Percentiles rank a stretch among this genome's conserved stretches.
phyloP scores from a whole-genome alignment of 1,140 invertebrate genomes.

The Drosophila paulistorum region DNA sequence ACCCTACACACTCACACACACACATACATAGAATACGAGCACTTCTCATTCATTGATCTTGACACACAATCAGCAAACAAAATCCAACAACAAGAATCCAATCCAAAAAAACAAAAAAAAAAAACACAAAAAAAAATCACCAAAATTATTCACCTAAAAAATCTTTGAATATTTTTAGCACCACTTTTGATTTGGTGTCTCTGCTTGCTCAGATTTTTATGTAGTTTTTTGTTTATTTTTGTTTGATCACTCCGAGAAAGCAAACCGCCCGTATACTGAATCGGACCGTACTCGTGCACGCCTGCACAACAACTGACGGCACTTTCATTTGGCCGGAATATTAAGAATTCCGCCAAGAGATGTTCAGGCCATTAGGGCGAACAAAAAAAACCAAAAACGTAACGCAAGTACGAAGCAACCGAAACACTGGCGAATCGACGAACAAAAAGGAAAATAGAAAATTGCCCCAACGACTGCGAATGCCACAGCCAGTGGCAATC shows the following conservation, averaged over 20 bases:
- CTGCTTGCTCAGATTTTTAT: too few relatives aligned
- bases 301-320: constrained; percentile 69
- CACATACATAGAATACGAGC: not conserved
- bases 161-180: constrained; percentile 11
- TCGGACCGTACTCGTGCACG: constrained; percentile 62
- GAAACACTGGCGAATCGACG: not conserved
- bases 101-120: not conserved
- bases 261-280: constrained; percentile 22
- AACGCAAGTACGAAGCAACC: not conserved
- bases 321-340: constrained; percentile 45
- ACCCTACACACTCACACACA: not conserved
- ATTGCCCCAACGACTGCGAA: constrained; percentile 12
- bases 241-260: not conserved
- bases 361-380: constrained; percentile 25
- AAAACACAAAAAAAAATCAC: not conserved
- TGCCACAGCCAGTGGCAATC: constrained; percentile 9
- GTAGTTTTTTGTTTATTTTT: not conserved
- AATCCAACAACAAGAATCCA: too few relatives aligned
- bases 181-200: not conserved
- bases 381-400: too few relatives aligned
- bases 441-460: constrained; percentile 7
- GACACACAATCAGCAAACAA: not conserved
- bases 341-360: constrained; percentile 46
- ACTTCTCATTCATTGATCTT: constrained; percentile 4
- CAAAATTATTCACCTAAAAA: not conserved